phyloP scores from a whole-genome alignment of 2,888 invertebrate species.

The Amaurobius ferox region DNA sequence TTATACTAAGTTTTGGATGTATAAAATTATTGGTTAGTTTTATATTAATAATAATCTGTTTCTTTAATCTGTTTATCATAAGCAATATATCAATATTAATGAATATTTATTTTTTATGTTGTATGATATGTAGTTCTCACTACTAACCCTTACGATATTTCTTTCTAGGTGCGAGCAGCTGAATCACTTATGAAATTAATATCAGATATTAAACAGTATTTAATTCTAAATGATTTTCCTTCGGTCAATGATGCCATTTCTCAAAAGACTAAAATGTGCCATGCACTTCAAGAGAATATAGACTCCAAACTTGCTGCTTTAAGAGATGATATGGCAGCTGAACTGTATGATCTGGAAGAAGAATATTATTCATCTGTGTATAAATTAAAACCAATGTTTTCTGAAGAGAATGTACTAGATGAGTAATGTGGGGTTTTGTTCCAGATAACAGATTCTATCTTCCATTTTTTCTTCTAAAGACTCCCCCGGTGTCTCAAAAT shows the following conservation, averaged over 20 bases:
- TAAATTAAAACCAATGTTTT: constrained; percentile 58
- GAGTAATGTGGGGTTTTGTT: too few relatives aligned
- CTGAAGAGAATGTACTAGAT: constrained; percentile 48
- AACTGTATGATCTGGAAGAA: constrained; percentile 93
- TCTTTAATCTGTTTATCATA: too few relatives aligned
- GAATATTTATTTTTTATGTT: too few relatives aligned
- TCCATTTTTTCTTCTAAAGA: too few relatives aligned
- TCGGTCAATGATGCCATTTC: constrained; percentile 98
- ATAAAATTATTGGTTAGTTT: too few relatives aligned
- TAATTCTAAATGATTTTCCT: constrained; percentile 98
- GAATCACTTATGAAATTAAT: constrained; percentile 98
- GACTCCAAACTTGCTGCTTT: constrained; percentile 94
- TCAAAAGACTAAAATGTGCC: constrained; percentile 91
- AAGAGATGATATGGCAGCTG: constrained; percentile 95
- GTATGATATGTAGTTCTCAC: too few relatives aligned
- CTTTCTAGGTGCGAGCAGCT: constrained; percentile 88
- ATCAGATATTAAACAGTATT: constrained; percentile 97
- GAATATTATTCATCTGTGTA: constrained; percentile 84
- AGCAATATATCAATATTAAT: too few relatives aligned
- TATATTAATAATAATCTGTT: too few relatives aligned
- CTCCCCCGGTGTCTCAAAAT: too few relatives aligned
- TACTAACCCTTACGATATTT: too few relatives aligned
- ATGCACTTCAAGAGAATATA: constrained; percentile 92
- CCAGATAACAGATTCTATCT: too few relatives aligned
- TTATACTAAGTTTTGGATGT: too few relatives aligned